Percentiles rank a stretch among this genome's conserved stretches.
phyloP scores from a whole-genome alignment of 2,113 vertebrate species.

The Paramormyrops kingsleyae region DNA sequence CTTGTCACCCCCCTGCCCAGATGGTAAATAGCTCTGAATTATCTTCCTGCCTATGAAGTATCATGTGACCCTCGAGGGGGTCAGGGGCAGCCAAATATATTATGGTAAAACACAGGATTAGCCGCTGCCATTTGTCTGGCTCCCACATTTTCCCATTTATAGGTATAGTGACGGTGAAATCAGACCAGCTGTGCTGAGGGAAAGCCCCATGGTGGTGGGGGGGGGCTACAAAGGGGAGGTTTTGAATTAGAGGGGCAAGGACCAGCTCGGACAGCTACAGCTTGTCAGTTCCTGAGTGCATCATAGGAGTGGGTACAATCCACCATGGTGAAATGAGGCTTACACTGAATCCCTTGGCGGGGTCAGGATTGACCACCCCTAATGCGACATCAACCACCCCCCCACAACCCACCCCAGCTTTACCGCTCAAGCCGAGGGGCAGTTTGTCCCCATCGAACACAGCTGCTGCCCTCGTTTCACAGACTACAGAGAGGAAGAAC shows the following conservation, averaged over 20 bases:
- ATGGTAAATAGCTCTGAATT: conserved; percentile 13
- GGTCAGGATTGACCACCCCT: conserved; percentile 56
- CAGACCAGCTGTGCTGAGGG: conserved; percentile 41
- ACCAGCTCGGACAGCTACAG: conserved; percentile 53
- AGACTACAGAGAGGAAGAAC: background rate
- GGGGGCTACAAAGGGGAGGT: conserved; percentile 45
- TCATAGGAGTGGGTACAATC: conserved; percentile 78
- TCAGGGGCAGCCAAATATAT: conserved; percentile 9
- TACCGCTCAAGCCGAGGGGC: conserved; percentile 56
- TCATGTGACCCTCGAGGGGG: conserved; percentile 6
- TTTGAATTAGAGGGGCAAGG: conserved; percentile 45
- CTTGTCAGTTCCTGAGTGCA: conserved; percentile 81
- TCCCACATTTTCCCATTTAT: conserved; percentile 30
- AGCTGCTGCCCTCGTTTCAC: background rate
- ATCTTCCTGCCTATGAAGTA: conserved; percentile 7
- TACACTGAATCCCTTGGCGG: conserved; percentile 51
- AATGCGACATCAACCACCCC: background rate
- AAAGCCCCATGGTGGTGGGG: conserved; percentile 31
- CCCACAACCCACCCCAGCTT: conserved; percentile 24
- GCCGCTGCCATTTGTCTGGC: conserved; percentile 6
- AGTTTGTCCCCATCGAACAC: conserved; percentile 69
- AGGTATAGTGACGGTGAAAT: conserved; percentile 39
- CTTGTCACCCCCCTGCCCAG: background rate
- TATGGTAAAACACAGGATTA: conserved; percentile 18
- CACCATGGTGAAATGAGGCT: conserved; percentile 29